Evolutionary conservation across 2,113 vertebrate genomes (phyloP).

Genomic region (Eurypyga helias): DNA sequence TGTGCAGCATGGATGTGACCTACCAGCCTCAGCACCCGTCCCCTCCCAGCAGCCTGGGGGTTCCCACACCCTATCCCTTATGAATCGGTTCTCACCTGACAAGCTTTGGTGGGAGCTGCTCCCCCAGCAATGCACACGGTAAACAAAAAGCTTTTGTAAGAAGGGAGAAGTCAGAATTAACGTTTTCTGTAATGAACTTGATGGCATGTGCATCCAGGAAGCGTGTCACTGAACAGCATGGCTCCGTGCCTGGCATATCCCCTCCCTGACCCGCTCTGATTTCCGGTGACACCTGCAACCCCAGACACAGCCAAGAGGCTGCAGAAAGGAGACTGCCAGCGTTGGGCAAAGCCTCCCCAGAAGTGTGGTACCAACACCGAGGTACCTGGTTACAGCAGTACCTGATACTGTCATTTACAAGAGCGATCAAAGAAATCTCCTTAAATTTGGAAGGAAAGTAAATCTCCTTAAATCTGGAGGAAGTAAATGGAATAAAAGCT

Average conservation of each 20-base stretch:
- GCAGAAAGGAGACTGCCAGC: not conserved
- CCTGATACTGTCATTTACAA: not conserved
- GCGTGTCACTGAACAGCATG: not conserved
- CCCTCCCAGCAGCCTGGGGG: not conserved
- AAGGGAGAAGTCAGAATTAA: not conserved
- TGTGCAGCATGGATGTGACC: accelerated
- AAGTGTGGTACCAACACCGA: not conserved
- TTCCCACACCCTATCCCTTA: not conserved
- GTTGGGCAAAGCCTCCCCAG: not conserved
- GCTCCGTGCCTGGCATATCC: not conserved
- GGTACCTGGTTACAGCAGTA: accelerated
- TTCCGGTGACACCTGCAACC: not conserved
- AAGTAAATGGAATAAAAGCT: not conserved
- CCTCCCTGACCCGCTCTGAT: accelerated
- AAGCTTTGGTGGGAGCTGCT: not conserved
- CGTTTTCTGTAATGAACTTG: not conserved
- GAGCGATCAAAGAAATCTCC: not conserved
- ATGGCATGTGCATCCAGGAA: not conserved
- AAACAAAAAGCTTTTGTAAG: conserved; percentile 30
- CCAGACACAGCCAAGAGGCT: not conserved
- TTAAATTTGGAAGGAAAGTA: not conserved
- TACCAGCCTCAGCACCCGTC: not conserved
- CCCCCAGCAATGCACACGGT: not conserved
- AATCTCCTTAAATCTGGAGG: not conserved
- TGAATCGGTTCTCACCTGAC: not conserved